phyloP scores from a whole-genome alignment of 2,797 vertebrate genomes.

The Periparus ater region DNA sequence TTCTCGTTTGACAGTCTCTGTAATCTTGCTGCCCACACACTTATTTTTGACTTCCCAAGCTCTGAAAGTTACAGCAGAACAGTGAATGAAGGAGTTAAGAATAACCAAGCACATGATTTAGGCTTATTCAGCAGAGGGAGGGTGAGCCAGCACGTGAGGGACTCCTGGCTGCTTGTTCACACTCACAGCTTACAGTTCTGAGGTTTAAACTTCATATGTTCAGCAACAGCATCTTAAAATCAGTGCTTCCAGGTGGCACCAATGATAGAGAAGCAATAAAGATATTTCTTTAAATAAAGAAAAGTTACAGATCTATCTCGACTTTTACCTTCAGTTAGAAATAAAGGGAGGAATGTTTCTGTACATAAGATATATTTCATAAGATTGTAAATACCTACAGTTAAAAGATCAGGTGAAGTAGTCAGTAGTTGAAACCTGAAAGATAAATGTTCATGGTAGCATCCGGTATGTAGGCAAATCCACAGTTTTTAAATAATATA shows the following conservation, averaged over 20 bases:
- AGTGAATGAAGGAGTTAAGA: constrained; percentile 26
- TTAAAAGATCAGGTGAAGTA: not conserved
- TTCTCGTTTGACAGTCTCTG: not conserved
- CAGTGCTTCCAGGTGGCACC: not conserved
- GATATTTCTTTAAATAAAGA: not conserved
- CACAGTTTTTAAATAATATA: not conserved
- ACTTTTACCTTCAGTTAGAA: not conserved
- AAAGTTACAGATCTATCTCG: not conserved
- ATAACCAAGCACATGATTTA: not conserved
- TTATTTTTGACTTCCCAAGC: not conserved
- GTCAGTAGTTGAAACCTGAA: not conserved
- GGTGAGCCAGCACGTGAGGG: not conserved
- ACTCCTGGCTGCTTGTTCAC: not conserved
- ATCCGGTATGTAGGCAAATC: not conserved
- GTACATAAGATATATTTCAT: not conserved
- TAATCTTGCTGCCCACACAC: not conserved
- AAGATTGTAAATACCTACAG: not conserved
- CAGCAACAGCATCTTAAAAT: not conserved
- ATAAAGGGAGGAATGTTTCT: not conserved
- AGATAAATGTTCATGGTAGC: not conserved
- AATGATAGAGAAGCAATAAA: not conserved
- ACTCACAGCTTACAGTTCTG: not conserved
- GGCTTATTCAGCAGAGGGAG: not conserved
- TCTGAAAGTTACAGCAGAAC: not conserved
- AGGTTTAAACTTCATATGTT: not conserved